phyloP scores from a whole-genome alignment of 2,797 vertebrate species.

The Urosaurus nigricauda region DNA sequence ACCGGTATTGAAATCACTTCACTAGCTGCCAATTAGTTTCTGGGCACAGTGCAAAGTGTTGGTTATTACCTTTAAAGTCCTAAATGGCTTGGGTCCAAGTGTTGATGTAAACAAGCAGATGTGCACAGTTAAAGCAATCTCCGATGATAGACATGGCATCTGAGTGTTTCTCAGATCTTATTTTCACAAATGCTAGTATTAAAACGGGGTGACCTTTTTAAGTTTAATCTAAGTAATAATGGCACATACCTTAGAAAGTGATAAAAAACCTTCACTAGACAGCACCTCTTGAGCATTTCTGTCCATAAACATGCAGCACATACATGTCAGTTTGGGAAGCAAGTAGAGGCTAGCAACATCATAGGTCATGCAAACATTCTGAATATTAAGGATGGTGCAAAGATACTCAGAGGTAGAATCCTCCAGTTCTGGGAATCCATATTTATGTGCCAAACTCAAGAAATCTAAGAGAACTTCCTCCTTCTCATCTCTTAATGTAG shows the following conservation, averaged over 20 bases:
- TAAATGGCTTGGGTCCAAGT: no score
- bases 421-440: constrained; percentile 95
- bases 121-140: no score
- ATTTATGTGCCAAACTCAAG: constrained; percentile 94
- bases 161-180: not conserved
- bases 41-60: no score
- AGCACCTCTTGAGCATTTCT: constrained; percentile 93
- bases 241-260: constrained; percentile 90
- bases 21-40: no score
- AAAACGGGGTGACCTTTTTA: not conserved
- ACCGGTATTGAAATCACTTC: no score
- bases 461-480: constrained; percentile 97
- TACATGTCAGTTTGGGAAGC: constrained; percentile 87
- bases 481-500: constrained; percentile 91
- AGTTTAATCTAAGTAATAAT: not conserved
- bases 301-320: constrained; percentile 97
- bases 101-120: no score
- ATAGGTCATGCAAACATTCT: constrained; percentile 96
- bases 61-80: no score
- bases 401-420: constrained; percentile 97
- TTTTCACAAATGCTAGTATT: not conserved
- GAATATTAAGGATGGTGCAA: constrained; percentile 93
- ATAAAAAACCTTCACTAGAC: constrained; percentile 91
- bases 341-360: constrained; percentile 96
- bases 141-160: no score